Conservation (phyloP, 2,888 invertebrate genomes). For the Torymus texanus region DNA sequence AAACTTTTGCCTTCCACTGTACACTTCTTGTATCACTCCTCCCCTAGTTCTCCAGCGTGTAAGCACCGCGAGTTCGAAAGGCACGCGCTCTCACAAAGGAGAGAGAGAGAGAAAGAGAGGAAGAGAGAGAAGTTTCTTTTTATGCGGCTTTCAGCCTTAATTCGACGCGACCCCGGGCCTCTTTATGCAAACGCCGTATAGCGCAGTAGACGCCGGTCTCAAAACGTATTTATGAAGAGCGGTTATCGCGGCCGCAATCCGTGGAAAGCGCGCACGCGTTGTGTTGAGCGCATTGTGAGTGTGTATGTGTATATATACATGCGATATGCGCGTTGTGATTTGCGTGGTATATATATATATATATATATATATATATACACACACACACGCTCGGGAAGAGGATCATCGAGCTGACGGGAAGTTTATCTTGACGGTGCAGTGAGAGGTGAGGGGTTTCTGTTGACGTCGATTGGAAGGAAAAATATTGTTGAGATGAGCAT, state of each 20-base stretch:
- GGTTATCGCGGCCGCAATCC: neutral
- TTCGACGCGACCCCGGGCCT: conserved; percentile 26
- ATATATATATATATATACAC: too few relatives aligned
- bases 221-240: conserved; percentile 29
- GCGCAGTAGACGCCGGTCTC: neutral
- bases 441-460: too few relatives aligned
- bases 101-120: conserved; percentile 14
- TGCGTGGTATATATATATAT: too few relatives aligned
- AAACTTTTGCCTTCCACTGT: conserved; percentile 1
- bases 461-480: too few relatives aligned
- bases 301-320: too few relatives aligned
- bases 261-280: neutral
- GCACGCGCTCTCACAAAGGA: neutral
- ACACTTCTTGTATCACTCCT: neutral
- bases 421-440: too few relatives aligned
- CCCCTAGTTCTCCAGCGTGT: too few relatives aligned
- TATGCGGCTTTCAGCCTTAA: conserved; percentile 39
- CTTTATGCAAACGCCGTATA: conserved; percentile 23
- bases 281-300: neutral
- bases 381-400: too few relatives aligned
- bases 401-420: too few relatives aligned
- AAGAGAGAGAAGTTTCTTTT: conserved; percentile 25
- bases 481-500: too few relatives aligned
- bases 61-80: neutral
- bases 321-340: too few relatives aligned